A percentile compares a stretch with the other conserved stretches of the same genome.
Conservation (phyloP, 2,797 vertebrate genomes). For the Chloroceryle inda region DNA sequence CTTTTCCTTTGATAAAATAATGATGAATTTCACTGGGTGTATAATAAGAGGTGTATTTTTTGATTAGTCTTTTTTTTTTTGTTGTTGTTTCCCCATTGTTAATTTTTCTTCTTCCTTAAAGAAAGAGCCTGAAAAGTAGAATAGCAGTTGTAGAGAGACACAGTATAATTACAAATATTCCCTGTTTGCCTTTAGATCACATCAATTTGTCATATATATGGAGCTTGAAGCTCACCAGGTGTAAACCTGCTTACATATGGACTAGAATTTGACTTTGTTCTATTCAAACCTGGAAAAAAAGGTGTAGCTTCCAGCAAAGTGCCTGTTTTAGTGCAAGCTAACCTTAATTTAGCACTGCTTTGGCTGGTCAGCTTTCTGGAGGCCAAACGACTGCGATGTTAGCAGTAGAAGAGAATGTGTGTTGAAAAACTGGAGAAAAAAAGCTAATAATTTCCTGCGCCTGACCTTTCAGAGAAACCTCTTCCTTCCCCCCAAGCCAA, state of each 20-base stretch:
- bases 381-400: background rate
- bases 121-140: background rate
- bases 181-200: background rate
- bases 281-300: background rate
- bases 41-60: background rate
- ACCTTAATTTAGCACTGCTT: background rate
- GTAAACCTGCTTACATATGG: background rate
- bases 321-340: background rate
- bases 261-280: background rate
- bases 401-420: background rate
- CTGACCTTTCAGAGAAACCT: constrained; percentile 28
- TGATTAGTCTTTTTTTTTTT: background rate
- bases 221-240: background rate
- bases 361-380: background rate
- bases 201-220: background rate
- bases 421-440: constrained; percentile 19
- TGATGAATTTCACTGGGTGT: background rate
- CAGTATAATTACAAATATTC: background rate
- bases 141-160: background rate
- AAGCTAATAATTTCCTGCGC: background rate
- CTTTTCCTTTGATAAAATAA: background rate
- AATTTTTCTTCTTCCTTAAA: background rate
- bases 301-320: background rate
- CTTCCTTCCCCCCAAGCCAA: constrained; percentile 42
- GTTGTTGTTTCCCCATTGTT: no score